Evolutionary conservation across 1,140 invertebrate genomes (phyloP).

Genomic region (Zaprionus gabonicus): DNA sequence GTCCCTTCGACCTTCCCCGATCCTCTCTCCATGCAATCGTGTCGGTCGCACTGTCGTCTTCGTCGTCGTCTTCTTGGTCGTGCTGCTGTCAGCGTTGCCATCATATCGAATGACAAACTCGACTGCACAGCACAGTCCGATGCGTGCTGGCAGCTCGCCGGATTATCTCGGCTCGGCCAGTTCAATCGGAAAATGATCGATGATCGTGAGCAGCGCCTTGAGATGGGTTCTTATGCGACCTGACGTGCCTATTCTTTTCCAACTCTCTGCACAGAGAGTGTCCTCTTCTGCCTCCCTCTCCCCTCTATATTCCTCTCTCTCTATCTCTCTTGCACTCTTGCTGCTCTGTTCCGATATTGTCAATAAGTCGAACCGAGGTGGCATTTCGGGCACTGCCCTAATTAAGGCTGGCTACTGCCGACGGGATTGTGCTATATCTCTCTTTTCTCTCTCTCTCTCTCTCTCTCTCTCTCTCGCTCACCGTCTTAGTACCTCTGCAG

Average conservation of each 20-base stretch:
- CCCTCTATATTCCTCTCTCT: not conserved
- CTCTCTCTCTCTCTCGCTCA: not conserved
- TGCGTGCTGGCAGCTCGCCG: conserved; percentile 50
- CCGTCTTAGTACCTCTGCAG: not conserved
- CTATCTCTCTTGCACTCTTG: not conserved
- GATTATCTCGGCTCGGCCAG: conserved; percentile 61
- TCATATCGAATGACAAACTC: conserved; percentile 74
- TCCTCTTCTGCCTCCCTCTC: not conserved
- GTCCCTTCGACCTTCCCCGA: not conserved
- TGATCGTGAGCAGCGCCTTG: conserved; percentile 43
- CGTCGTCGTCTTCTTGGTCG: conserved; percentile 47
- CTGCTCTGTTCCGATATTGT: conserved; percentile 9
- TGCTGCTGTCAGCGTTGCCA: conserved; percentile 66
- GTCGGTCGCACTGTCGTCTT: not conserved
- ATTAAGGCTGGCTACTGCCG: conserved; percentile 42
- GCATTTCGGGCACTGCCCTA: conserved; percentile 42
- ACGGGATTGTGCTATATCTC: not conserved
- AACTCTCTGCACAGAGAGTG: not conserved
- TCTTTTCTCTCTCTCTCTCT: not conserved
- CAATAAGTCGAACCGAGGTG: conserved; percentile 37
- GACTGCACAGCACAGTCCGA: conserved; percentile 56
- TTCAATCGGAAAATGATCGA: conserved; percentile 78
- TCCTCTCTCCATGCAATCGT: not conserved
- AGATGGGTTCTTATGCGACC: conserved; percentile 19
- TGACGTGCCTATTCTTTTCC: conserved; percentile 18